Evolutionary conservation across 2,797 vertebrate species (phyloP).

Genomic region (Myiotriccus ornatus): DNA sequence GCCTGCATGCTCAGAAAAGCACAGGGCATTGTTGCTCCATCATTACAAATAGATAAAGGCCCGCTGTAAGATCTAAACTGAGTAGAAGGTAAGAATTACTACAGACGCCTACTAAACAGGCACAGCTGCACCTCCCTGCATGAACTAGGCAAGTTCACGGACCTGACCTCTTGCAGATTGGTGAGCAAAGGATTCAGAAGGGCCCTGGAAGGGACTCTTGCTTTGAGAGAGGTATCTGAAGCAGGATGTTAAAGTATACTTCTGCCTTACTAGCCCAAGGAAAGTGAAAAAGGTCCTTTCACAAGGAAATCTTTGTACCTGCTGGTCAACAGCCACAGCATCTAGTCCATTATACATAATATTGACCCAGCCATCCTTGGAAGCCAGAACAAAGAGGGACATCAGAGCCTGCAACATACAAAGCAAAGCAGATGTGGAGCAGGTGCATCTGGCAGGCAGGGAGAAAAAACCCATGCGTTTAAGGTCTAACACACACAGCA

Average conservation of each 20-base stretch:
- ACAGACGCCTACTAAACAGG: background rate
- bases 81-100: background rate
- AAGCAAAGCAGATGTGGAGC: background rate
- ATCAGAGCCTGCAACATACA: conserved; percentile 87
- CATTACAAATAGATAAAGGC: background rate
- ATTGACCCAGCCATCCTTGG: conserved; percentile 98
- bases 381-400: conserved; percentile 97
- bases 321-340: conserved; percentile 93
- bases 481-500: background rate
- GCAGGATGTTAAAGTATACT: background rate
- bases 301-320: conserved; percentile 77
- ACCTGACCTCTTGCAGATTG: background rate
- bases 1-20: background rate
- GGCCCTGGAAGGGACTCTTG: background rate
- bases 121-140: background rate
- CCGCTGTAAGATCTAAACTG: background rate
- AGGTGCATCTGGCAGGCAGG: background rate
- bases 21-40: background rate
- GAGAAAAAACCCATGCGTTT: background rate
- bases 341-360: conserved; percentile 99
- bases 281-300: background rate
- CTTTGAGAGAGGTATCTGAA: background rate
- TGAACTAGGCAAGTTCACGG: background rate
- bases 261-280: background rate
- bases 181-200: background rate